Base-by-base conservation (phyloP, 1,140 invertebrate species). In the Drosophila ohnishii region DNA sequence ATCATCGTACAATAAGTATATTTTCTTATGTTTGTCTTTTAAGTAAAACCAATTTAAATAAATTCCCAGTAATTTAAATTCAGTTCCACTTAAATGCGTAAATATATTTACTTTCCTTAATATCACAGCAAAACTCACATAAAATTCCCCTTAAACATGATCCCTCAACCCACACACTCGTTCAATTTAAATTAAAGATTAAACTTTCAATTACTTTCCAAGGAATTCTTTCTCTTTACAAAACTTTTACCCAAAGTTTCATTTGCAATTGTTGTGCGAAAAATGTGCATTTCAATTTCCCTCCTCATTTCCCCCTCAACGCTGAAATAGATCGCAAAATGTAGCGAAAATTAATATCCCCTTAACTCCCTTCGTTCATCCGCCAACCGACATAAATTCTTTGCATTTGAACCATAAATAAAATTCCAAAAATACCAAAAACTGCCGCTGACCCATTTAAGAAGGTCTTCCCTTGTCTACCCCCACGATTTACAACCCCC, bases 301-400 rank as follows among this genome's bases (percentile, higher is more conserved):
- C 58, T 37, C 40, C 13, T 22, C 30, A 37, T 32, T 78, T 45
- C 13, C 50, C 64, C 37, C 22, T 1, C 19, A n/a, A 48, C 22
- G 28, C 50, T 61, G 40, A 44, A 77, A 76, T 76, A 69, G 73
- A 76, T 67, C 73, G 50, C 45, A 57, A 69, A 78, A 65, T 78
- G 75, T 78, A 47, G 45, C 74, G 64, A 78, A 76, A 78, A 78
- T 78, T 78, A 78, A 78, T 73, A 78, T 78, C 58, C 30, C 62
- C 73, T 22, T 34, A 11, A 30, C 19, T 37, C 35, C 19, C 16
- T 7, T 9, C 51, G n/a, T 51, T 34, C 22, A 39, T 30, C 34
- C 16, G 35, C 42, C 32, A 19, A 25, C 32, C 62, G 5, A 45
- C 67, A 78, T 78, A 78, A 78, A 78, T 78, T 78, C 75, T 61